Conservation (phyloP, 2,888 invertebrate species). For the Magallana nippona region DNA sequence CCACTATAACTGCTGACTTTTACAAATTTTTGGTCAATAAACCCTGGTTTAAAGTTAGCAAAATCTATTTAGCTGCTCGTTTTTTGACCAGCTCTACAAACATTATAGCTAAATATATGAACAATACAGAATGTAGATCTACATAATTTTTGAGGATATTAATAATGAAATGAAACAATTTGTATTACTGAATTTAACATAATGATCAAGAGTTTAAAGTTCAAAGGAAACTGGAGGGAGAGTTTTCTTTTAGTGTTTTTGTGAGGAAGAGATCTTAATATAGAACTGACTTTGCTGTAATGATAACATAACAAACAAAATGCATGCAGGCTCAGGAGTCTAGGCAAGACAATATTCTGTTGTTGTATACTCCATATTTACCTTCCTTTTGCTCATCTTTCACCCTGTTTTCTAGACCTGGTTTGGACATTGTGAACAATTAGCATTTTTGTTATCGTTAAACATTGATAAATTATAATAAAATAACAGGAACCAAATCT, state of each 20-base stretch:
- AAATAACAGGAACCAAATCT: no score
- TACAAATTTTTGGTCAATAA: no score
- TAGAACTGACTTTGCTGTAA: neutral
- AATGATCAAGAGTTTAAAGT: neutral
- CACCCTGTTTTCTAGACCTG: constrained; percentile 18
- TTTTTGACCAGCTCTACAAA: no score
- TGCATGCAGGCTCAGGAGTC: constrained; percentile 9
- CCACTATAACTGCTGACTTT: no score
- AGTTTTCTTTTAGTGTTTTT: neutral
- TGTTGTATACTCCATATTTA: constrained; percentile 33
- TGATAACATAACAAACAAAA: neutral
- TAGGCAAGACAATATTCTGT: neutral
- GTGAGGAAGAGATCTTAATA: neutral
- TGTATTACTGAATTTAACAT: no score
- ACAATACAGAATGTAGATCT: no score
- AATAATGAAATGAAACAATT: neutral
- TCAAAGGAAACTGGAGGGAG: neutral
- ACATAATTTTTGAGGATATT: neutral
- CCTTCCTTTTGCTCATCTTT: constrained; percentile 48
- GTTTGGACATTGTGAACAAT: no score
- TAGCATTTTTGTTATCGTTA: no score
- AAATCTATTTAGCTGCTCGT: no score
- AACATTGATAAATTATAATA: no score
- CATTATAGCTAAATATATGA: no score
- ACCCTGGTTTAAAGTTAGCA: no score